Base-by-base conservation (phyloP, 2,113 vertebrate species). In the Podarcis raffonei region DNA sequence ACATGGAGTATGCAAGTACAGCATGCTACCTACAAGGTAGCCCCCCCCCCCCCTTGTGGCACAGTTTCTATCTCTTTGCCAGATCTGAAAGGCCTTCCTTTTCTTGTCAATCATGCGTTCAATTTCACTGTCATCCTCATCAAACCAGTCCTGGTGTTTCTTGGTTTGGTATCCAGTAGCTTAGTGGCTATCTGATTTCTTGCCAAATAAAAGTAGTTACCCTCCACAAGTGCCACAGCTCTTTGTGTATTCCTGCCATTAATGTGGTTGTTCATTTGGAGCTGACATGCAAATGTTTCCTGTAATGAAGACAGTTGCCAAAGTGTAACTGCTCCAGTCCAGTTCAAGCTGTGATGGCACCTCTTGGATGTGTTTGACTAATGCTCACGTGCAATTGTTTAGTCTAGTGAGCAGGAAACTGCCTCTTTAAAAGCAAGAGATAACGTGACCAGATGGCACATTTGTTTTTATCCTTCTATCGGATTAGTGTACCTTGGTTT, bases 401-500 rank as follows among this genome's bases (percentile, higher is more conserved):
- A 91, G 83, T 77, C 84, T 69, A 27, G 35, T 8, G 5, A 90
- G 78, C 86, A 65, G 86, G 39, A 84, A 57, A 69, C 85, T 53
- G 91, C 85, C 93, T 94, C 93, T 90, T 90, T 39, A 87, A 12
- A 94, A 94, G 93, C 83, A 92, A 90, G 92, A 92, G 87, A 90
- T 87, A 90, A 18, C 48, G 35, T 89, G 95, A 94, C 93, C 96
- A 96, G 96, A 96, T 96, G 96, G 95, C 90, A 80, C 72, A 86
- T 90, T 88, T 94, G 91, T 91, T 93, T 95, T 95, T 94, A 96
- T 95, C 96, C 95, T 94, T 95, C 94, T 94, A 94, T 96, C 93
- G 91, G 96, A 94, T 96, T 96, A 96, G 87, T 85, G 91, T 94
- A 93, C 94, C 88, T 96, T 94, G 94, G 95, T 90, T 93, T 89